Evolutionary conservation across 2,113 vertebrate genomes (phyloP), one percentile per base, ranked within the genome.

Genomic region (Serilophus lunatus): DNA sequence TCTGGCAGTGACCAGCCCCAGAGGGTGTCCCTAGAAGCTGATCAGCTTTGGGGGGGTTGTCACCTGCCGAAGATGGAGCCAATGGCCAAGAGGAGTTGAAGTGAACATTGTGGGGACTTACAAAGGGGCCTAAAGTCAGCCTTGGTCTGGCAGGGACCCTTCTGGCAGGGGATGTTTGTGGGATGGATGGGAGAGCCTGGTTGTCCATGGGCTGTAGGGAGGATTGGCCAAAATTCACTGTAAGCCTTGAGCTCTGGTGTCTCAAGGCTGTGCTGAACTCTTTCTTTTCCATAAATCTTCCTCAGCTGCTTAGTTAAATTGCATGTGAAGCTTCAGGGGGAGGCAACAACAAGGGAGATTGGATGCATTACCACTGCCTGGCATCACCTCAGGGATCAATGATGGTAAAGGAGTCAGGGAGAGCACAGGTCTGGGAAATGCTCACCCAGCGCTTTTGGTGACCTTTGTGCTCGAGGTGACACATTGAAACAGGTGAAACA

Each of bases 401-500:
- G n/a, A n/a, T n/a, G n/a, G n/a, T n/a, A n/a, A 44, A 47, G 47
- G 47, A 33, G 38, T 10, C 0, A 1, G 36, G 72, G 59, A 28
- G 13, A 13, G 35, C 2, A 1, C 2, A 0, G 18, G 35, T 17
- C 25, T 1, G 20, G 61, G 38, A 31, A 35, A 7, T 18, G 33
- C 2, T 61, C 1, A 3, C 3, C 3, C 0, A 2, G 15, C 7
- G 5, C 36, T 25, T 28, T 5, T 3, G 0, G 29, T 5, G 36
- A 5, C 35, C 1, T 0, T 28, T 1, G 0, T 7, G 81, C 61
- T 78, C 8, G 0, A 3, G 7, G 49, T 1, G 8, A 7, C 49
- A 63, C 36, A 9, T 3, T 38, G 35, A 29, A 29, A 40, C 11
- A 38, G 36, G 28, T 84, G 84, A 33, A 74, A 50, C 19, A 57